phyloP scores from a whole-genome alignment of 2,888 invertebrate genomes.

The Steromphala cineraria region DNA sequence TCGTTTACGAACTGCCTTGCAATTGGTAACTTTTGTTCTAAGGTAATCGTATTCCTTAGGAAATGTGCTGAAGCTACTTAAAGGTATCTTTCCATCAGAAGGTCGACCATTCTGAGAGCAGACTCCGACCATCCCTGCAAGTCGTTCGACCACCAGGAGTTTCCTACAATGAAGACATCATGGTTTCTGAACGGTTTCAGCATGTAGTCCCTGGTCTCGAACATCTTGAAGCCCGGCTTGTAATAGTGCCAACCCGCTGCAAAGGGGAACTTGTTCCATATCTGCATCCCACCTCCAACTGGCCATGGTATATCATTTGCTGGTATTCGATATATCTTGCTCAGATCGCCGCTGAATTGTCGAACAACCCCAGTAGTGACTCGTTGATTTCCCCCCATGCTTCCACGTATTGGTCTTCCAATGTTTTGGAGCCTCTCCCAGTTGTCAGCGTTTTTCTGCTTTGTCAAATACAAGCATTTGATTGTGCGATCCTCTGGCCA shows the following conservation, averaged over 20 bases:
- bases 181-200: not conserved
- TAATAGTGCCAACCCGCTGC: not conserved
- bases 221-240: not conserved
- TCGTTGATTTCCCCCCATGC: not conserved
- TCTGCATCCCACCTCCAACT: not conserved
- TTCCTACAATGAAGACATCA: not conserved
- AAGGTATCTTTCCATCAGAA: not conserved
- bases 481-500: not conserved
- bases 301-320: not conserved
- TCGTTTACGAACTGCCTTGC: too few species aligned
- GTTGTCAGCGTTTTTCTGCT: too few species aligned
- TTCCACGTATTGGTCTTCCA: not conserved
- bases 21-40: too few species aligned
- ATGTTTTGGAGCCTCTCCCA: not conserved
- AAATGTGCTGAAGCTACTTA: too few species aligned
- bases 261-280: conserved; percentile 4
- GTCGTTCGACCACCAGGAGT: not conserved
- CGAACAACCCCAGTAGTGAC: not conserved
- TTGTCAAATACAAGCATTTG: not conserved
- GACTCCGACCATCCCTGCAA: not conserved
- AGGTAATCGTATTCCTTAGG: too few species aligned
- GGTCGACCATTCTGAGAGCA: not conserved
- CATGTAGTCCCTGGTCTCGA: not conserved
- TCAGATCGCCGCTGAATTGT: not conserved
- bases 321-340: not conserved